Evolutionary conservation across 2,113 vertebrate species (phyloP).

Genomic region (Gavia stellata): DNA sequence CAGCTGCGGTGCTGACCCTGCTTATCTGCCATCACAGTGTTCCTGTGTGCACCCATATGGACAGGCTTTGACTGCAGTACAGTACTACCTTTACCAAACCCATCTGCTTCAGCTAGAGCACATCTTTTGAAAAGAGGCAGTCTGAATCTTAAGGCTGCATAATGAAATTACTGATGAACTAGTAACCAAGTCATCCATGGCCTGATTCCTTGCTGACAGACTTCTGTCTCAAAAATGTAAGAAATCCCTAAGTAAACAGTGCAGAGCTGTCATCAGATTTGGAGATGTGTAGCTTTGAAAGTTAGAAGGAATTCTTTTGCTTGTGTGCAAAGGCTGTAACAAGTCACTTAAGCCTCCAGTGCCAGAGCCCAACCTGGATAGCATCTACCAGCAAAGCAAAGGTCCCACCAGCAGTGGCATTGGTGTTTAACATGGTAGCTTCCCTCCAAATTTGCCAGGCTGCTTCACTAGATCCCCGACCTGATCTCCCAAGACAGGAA

Average conservation of each 20-base stretch:
- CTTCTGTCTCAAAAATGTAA: not conserved
- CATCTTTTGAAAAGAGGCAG: not conserved
- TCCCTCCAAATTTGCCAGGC: not conserved
- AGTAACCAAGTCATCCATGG: not conserved
- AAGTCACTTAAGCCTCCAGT: not conserved
- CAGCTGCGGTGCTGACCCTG: rapidly evolving
- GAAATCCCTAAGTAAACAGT: not conserved
- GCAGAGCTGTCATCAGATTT: not conserved
- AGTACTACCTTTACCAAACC: not conserved
- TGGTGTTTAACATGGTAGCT: not conserved
- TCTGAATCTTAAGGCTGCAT: not conserved
- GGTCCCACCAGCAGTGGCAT: not conserved
- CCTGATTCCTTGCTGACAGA: not conserved
- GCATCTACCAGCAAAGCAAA: not conserved
- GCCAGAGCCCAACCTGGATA: not conserved
- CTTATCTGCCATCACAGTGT: not conserved
- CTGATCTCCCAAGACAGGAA: not conserved
- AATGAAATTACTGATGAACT: not conserved
- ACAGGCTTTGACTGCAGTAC: not conserved
- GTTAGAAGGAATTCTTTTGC: not conserved
- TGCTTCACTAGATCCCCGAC: not conserved
- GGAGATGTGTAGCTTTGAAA: not conserved
- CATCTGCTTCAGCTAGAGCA: not conserved
- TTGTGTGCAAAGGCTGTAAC: not conserved
- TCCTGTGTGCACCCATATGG: not conserved